Conservation (phyloP, 1,140 invertebrate genomes). For the Melitaea cinxia region DNA sequence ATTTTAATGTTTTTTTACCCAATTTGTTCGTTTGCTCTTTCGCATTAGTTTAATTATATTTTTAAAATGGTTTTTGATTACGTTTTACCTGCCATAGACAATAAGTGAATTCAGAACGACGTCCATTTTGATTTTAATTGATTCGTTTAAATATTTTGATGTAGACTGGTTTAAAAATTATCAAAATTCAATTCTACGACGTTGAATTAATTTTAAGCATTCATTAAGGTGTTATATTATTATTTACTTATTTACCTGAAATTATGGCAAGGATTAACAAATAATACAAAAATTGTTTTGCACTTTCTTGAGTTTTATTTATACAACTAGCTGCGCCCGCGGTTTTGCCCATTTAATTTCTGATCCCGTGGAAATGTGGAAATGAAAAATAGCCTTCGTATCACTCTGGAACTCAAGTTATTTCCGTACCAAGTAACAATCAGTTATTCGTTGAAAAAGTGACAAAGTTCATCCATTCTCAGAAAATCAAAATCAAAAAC, state of each 20-base stretch:
- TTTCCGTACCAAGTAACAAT: no score
- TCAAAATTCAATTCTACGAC: slow-evolving; percentile 56
- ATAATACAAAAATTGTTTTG: slow-evolving; percentile 68
- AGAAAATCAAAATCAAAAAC: no score
- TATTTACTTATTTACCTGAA: slow-evolving; percentile 79
- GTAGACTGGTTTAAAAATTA: slow-evolving; percentile 49
- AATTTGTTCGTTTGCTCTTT: slow-evolving; percentile 58
- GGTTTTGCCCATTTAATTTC: no score
- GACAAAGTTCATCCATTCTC: no score
- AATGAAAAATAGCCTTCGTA: no score
- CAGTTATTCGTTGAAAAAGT: no score
- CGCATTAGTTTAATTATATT: slow-evolving; percentile 61
- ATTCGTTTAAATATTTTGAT: slow-evolving; percentile 35
- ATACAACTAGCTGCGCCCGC: no score
- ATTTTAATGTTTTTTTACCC: slow-evolving; percentile 50
- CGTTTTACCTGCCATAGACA: slow-evolving; percentile 76
- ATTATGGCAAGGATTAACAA: slow-evolving; percentile 76
- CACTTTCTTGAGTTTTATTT: slow-evolving; percentile 47
- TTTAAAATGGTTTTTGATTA: slow-evolving; percentile 68
- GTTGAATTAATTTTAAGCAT: slow-evolving; percentile 77
- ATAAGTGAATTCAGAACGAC: slow-evolving; percentile 68
- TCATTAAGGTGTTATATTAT: slow-evolving; percentile 79
- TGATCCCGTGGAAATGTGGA: no score
- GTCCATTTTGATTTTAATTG: slow-evolving; percentile 39
- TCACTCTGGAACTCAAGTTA: no score